phyloP scores from a whole-genome alignment of 2,888 invertebrate species.

The Kuschelorhynchus macadamiae region DNA sequence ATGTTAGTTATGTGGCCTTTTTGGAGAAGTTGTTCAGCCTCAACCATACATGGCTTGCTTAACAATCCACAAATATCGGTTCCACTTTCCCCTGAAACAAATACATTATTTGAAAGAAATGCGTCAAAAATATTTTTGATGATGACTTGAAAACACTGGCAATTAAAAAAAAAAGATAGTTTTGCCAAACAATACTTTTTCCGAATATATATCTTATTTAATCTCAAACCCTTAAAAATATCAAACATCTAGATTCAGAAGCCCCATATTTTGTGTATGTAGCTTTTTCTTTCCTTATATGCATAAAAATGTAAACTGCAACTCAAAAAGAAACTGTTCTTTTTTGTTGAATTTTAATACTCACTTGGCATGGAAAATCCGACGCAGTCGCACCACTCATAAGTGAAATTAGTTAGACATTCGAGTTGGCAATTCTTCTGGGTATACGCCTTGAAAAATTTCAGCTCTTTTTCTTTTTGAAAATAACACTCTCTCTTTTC shows the following conservation, averaged over 20 bases:
- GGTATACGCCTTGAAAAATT: conserved; percentile 78
- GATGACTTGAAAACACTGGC: no score
- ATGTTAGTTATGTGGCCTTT: neutral
- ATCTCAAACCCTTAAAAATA: no score
- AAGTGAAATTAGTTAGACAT: conserved; percentile 78
- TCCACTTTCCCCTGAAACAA: conserved; percentile 25
- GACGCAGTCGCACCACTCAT: conserved; percentile 64
- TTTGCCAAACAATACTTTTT: no score
- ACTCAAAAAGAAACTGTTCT: neutral
- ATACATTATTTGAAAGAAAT: no score
- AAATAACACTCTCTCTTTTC: conserved; percentile 78
- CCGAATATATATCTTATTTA: neutral
- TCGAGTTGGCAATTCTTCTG: conserved; percentile 81
- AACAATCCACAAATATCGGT: conserved; percentile 20
- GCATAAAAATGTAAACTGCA: no score
- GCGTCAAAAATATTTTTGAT: no score
- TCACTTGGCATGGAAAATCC: conserved; percentile 77
- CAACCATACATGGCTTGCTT: conserved; percentile 10
- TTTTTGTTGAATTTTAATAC: conserved; percentile 39
- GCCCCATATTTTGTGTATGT: no score
- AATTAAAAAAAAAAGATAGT: neutral
- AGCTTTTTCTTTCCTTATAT: no score
- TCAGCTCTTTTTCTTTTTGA: conserved; percentile 74
- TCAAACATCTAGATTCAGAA: no score
- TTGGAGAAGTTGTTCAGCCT: conserved; percentile 13